Evolutionary conservation across 1,140 invertebrate species (phyloP), one percentile per base, ranked within the genome.

Genomic region (Drosophila punjabiensis): DNA sequence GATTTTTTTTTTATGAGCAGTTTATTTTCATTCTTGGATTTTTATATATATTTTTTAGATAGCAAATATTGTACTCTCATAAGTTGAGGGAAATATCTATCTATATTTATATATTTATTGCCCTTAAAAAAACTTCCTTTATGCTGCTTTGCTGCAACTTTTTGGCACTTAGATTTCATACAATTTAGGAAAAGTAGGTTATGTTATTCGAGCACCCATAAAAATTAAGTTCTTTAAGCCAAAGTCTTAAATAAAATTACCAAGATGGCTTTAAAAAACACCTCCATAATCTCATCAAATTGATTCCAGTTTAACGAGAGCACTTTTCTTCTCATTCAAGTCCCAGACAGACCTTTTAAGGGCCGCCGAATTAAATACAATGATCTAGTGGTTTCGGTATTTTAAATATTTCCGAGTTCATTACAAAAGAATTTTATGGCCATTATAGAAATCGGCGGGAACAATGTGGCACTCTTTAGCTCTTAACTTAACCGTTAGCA

Each of bases 381-480:
- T 71, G 68, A 71, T 71, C 48, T 52, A 69, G 64, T 35, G 63
- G 37, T 55, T 68, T 70, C 47, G 33, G 64, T 41, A 20, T 71
- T 71, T 55, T 20, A 50, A 37, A 18, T 39, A 74, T 33, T 71
- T 73, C 43, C 55, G 18, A 62, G 18, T 62, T 41, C 47, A 69
- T 70, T 74, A 45, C 71, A 74, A 68, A 64, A 85, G 78, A 84
- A 84, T 81, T 81, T 81, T 62, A 81, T 64, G 43, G 61, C 64
- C 37, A 68, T 76, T 76, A 56, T 67, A 66, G 77, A 71, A 81
- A 65, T 85, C 79, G 63, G 77, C 76, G 33, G 32, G 28, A 75
- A 55, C 64, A 75, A 67, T 47, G 68, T 74, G 58, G 82, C 60
- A 76, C 60, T 65, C 52, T 76, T 58, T 39, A 6, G 55, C 55